Evolutionary conservation across 35 echinoderm and acorn worm species (phyloP).

Genomic region (Chiridota heheva): DNA sequence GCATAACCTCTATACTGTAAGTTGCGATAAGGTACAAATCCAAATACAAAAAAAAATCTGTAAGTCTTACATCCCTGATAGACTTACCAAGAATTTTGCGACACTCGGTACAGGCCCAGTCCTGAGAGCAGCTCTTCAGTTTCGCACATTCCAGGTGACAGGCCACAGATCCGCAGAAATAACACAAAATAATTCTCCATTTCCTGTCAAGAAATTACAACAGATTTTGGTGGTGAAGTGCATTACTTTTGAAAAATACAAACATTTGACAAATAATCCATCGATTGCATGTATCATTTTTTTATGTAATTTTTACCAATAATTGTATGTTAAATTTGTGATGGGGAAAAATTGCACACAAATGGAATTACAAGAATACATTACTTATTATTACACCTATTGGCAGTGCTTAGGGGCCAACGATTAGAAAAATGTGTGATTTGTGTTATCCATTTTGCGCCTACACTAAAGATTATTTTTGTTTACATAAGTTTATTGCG

Average conservation of each 20-base stretch:
- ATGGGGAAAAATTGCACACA: not conserved
- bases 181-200: conserved; percentile 53
- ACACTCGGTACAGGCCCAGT: conserved; percentile 51
- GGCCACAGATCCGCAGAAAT: conserved; percentile 52
- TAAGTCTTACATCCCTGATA: no score
- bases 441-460: no score
- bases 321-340: not conserved
- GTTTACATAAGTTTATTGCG: no score
- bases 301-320: not conserved
- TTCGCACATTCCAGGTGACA: conserved; percentile 42
- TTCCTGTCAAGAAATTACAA: conserved; percentile 18
- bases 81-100: not conserved
- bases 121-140: conserved; percentile 27
- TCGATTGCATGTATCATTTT: not conserved
- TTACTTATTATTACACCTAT: not conserved
- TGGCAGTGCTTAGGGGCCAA: no score
- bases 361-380: not conserved
- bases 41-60: no score
- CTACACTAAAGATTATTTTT: no score
- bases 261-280: not conserved
- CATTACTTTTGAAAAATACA: not conserved
- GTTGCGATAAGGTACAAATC: no score
- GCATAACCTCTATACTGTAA: no score
- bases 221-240: no score
- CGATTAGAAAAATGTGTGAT: no score